phyloP scores from a whole-genome alignment of 2,113 vertebrate genomes.

The Monopterus albus region DNA sequence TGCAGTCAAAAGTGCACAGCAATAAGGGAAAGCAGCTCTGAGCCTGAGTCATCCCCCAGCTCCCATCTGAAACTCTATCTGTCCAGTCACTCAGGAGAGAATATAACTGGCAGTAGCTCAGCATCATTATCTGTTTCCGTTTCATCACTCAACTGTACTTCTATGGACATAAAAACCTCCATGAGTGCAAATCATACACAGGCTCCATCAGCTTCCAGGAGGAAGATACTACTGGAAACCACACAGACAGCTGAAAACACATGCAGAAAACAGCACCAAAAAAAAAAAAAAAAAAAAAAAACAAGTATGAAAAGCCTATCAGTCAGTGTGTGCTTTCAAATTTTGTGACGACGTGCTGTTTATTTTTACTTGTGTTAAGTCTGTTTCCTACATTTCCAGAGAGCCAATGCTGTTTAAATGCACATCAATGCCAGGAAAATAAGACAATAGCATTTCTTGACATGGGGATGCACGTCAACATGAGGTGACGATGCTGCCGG shows the following conservation, averaged over 20 bases:
- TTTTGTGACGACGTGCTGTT: background rate
- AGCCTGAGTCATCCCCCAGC: conserved; percentile 44
- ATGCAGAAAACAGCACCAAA: background rate
- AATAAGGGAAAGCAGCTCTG: conserved; percentile 10
- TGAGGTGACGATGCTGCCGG: no score
- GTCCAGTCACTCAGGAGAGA: conserved; percentile 15
- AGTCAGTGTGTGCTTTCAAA: background rate
- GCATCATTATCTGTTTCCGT: conserved; percentile 20
- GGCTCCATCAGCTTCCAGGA: background rate
- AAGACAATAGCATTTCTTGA: no score
- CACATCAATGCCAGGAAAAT: no score
- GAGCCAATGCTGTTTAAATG: no score
- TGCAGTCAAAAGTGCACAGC: conserved; percentile 22
- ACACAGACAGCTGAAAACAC: background rate
- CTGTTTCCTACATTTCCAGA: background rate
- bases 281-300: no score
- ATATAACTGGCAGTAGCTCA: conserved; percentile 31
- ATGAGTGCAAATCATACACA: conserved; percentile 8
- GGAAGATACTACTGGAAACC: background rate
- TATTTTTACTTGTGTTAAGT: background rate
- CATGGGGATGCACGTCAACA: no score
- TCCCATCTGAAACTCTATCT: conserved; percentile 29
- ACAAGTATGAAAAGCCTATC: background rate
- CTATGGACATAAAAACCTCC: background rate
- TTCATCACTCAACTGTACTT: conserved; percentile 23